Evolutionary conservation across 1,140 invertebrate genomes (phyloP).

Genomic region (Globodera ellingtonae): DNA sequence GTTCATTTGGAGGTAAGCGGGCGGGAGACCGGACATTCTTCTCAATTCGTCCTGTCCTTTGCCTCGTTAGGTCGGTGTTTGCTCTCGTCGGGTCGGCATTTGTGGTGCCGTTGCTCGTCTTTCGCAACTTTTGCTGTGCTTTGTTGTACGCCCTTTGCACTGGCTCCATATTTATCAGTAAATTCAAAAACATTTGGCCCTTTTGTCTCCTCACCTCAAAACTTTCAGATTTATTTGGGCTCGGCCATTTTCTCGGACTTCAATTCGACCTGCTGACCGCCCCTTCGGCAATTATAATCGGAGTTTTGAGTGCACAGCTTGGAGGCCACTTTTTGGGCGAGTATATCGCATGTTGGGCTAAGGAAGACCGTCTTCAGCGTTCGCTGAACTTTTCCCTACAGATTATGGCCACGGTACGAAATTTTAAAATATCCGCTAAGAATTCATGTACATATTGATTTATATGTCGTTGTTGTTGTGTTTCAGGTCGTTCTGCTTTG

Average conservation of each 20-base stretch:
- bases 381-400: constrained; percentile 32
- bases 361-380: constrained; percentile 26
- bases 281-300: constrained; percentile 25
- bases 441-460: constrained; percentile 13
- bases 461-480: constrained; percentile 9
- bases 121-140: constrained; percentile 32
- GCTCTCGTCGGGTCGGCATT: constrained; percentile 30
- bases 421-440: neutral
- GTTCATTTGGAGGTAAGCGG: constrained; percentile 20
- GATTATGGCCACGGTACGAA: constrained; percentile 30
- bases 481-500: constrained; percentile 33
- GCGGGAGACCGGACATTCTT: no score
- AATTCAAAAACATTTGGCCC: neutral
- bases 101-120: constrained; percentile 35
- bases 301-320: constrained; percentile 6
- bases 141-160: constrained; percentile 4
- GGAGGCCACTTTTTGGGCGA: constrained; percentile 33
- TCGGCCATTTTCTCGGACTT: constrained; percentile 27
- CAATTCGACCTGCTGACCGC: constrained; percentile 34
- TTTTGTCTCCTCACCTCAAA: neutral
- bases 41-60: neutral
- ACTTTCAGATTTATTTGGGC: constrained; percentile 25
- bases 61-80: constrained; percentile 26
- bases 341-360: constrained; percentile 34
- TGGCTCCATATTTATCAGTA: neutral